These are phyloP conservation scores for Chrysodeixis includens DNA, from an alignment of 2,888 invertebrate genomes.

Conservation along the genomic window DNA sequence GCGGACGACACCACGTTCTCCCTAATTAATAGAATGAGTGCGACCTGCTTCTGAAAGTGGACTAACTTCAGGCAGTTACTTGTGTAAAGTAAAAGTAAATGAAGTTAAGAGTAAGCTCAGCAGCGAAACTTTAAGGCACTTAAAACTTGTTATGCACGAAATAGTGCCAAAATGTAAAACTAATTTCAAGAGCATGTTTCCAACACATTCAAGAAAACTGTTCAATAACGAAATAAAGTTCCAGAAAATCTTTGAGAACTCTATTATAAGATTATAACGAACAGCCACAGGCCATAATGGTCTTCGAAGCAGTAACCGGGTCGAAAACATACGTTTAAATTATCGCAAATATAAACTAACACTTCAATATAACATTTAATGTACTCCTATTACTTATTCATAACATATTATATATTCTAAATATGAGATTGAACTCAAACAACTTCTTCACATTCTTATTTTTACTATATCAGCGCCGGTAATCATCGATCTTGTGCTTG, in stretches of 20 bases:
- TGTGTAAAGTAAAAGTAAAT: slow-evolving; percentile 31
- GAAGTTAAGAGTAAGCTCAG: slow-evolving; percentile 25
- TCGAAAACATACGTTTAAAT: background rate
- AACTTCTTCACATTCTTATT: too few relatives aligned
- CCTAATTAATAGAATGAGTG: slow-evolving; percentile 25
- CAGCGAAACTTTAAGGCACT: slow-evolving; percentile 17
- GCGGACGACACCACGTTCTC: slow-evolving; percentile 5
- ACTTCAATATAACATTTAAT: background rate
- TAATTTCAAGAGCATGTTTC: slow-evolving; percentile 5
- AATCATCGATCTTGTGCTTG: too few relatives aligned
- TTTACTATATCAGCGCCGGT: too few relatives aligned
- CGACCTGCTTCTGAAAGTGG: slow-evolving; percentile 11
- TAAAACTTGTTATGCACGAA: slow-evolving; percentile 26
- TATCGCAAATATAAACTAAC: background rate
- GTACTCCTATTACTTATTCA: background rate
- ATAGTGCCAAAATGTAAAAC: slow-evolving; percentile 10
- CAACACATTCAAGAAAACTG: slow-evolving; percentile 4
- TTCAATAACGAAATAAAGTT: background rate
- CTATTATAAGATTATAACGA: background rate
- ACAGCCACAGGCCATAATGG: slow-evolving; percentile 9
- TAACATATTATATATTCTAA: background rate
- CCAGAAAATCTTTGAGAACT: background rate
- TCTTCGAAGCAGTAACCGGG: background rate
- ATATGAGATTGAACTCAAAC: background rate
- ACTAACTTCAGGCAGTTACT: slow-evolving; percentile 33